Evolutionary conservation across 2,113 vertebrate genomes (phyloP).

Genomic region (Cisticola juncidis): DNA sequence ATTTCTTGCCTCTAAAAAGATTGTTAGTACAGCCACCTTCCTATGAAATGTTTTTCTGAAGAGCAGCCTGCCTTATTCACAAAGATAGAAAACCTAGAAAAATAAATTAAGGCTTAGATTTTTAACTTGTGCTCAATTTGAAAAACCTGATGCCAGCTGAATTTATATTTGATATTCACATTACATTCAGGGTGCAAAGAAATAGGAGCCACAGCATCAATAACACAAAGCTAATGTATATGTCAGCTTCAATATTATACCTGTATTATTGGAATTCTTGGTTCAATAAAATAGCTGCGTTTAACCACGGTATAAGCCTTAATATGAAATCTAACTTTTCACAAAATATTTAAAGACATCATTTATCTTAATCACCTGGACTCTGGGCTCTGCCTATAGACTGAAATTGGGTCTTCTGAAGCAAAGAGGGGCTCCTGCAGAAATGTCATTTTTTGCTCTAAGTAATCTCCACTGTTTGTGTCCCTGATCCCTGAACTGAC

Average conservation of each 20-base stretch:
- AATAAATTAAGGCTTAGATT: constrained; percentile 50
- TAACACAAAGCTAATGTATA: constrained; percentile 48
- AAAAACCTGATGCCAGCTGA: neutral
- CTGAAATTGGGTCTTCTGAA: neutral
- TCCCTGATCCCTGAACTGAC: neutral
- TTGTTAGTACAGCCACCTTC: neutral
- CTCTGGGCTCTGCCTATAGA: neutral
- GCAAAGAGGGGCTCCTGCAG: neutral
- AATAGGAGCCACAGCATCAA: constrained; percentile 47
- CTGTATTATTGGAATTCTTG: neutral
- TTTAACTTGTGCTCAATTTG: constrained; percentile 28
- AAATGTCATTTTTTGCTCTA: neutral
- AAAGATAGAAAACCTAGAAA: constrained; percentile 11
- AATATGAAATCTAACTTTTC: neutral
- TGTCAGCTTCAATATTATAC: constrained; percentile 28
- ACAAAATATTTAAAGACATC: neutral
- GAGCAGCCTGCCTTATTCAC: neutral
- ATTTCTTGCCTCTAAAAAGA: neutral
- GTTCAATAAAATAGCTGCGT: constrained; percentile 16
- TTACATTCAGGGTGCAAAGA: constrained; percentile 29
- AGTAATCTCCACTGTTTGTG: neutral
- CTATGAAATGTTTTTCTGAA: neutral
- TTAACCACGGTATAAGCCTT: neutral
- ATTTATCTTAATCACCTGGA: constrained; percentile 13
- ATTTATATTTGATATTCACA: constrained; percentile 27